A percentile compares a stretch with the other conserved stretches of the same genome.
phyloP scores from a whole-genome alignment of 2,888 invertebrate genomes.

The Drosophila infuscata region DNA sequence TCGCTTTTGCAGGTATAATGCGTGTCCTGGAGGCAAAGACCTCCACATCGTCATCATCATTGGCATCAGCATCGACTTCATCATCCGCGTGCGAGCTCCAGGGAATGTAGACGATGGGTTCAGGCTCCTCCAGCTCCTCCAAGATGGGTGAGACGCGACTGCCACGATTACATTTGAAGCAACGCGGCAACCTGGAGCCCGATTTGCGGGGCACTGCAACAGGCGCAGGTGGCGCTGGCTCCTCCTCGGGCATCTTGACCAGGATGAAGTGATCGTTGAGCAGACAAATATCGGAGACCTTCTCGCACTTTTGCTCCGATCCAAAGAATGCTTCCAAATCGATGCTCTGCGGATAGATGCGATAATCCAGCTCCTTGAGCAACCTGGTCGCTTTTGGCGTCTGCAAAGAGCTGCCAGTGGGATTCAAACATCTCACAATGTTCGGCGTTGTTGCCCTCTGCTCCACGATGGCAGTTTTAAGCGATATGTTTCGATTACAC shows the following conservation, averaged over 20 bases:
- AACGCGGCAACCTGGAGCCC: constrained; percentile 53
- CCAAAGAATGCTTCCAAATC: constrained; percentile 74
- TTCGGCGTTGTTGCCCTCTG: constrained; percentile 2
- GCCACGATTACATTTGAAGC: constrained; percentile 65
- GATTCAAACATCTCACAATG: constrained; percentile 32
- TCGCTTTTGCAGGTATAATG: constrained; percentile 13
- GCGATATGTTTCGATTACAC: constrained; percentile 32
- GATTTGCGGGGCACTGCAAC: constrained; percentile 11
- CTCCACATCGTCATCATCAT: constrained; percentile 52
- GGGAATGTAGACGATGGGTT: constrained; percentile 7
- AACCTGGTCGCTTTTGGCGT: constrained; percentile 20
- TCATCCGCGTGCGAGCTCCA: constrained; percentile 39
- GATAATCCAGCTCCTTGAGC: constrained; percentile 55
- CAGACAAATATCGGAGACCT: constrained; percentile 80
- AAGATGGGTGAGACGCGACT: constrained; percentile 68
- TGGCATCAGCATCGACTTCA: constrained; percentile 22
- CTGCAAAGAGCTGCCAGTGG: constrained; percentile 11
- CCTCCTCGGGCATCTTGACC: constrained; percentile 77
- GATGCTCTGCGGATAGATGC: constrained; percentile 73
- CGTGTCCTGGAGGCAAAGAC: constrained; percentile 62
- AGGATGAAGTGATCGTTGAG: constrained; percentile 83
- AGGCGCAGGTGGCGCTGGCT: neutral
- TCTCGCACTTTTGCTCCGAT: constrained; percentile 59
- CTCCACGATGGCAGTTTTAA: constrained; percentile 15
- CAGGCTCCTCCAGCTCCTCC: constrained; percentile 54